Conservation (phyloP, 2,113 vertebrate genomes). For the Pseudorectes ferrugineus region DNA sequence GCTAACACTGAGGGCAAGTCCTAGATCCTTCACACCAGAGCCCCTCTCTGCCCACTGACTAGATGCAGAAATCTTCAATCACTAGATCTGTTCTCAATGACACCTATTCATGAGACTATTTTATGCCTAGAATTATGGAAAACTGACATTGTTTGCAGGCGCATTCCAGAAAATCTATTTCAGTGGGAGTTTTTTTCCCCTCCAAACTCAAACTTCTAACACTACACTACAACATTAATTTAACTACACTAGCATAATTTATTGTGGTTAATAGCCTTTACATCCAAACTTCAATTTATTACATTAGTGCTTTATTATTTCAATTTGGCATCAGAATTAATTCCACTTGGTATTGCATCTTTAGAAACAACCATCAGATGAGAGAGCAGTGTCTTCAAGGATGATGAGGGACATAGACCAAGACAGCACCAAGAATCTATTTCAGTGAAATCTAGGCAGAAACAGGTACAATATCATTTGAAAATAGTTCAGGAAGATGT, state of each 20-base stretch:
- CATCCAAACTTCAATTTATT: not conserved
- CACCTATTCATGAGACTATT: not conserved
- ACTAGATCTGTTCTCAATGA: not conserved
- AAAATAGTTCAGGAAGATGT: not conserved
- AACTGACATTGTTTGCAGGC: not conserved
- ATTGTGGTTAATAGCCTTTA: not conserved
- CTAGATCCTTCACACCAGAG: not conserved
- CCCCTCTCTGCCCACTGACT: not conserved
- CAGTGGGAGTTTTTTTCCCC: not conserved
- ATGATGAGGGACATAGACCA: not conserved
- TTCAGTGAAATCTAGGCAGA: not conserved
- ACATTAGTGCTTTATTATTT: not conserved
- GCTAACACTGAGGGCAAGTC: not conserved
- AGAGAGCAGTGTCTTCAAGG: not conserved
- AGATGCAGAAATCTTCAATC: not conserved
- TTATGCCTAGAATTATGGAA: not conserved
- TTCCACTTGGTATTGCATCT: not conserved
- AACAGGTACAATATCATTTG: not conserved
- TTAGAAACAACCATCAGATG: not conserved
- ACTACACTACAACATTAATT: not conserved
- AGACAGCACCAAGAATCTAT: not conserved
- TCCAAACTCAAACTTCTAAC: not conserved
- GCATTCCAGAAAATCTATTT: not conserved
- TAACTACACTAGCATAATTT: not conserved
- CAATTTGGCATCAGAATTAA: not conserved